Percentiles rank a stretch among this genome's conserved stretches.
Conservation (phyloP, 2,113 vertebrate species). For the Paramormyrops kingsleyae region DNA sequence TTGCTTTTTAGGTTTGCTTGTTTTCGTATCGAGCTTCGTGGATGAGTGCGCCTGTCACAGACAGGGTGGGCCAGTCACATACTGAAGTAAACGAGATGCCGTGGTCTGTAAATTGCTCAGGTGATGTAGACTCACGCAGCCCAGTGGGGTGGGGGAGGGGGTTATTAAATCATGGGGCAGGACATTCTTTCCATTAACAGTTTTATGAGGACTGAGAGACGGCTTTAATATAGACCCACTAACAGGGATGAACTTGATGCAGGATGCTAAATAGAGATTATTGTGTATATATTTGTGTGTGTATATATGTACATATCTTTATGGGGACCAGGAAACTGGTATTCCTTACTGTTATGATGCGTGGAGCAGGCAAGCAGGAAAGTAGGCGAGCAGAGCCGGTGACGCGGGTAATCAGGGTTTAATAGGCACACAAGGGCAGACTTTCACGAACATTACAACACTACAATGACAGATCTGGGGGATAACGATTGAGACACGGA, state of each 20-base stretch:
- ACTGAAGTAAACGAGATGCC: not conserved
- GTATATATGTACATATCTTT: no score
- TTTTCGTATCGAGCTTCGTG: not conserved
- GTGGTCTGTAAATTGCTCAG: not conserved
- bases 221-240: not conserved
- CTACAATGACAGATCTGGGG: no score
- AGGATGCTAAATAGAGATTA: not conserved
- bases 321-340: no score
- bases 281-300: no score
- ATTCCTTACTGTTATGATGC: no score
- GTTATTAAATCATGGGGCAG: not conserved
- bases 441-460: no score
- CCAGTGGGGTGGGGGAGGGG: not conserved
- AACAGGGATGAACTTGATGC: not conserved
- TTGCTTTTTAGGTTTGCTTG: not conserved
- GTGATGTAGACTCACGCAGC: not conserved
- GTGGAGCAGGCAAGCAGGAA: no score
- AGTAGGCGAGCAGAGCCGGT: no score
- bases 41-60: not conserved
- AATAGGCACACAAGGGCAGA: no score
- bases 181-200: not conserved
- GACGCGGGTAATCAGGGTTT: no score
- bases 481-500: no score
- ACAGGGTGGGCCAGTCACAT: not conserved
- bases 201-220: not conserved